A percentile compares a stretch with the other conserved stretches of the same genome.
Conservation (phyloP, 2,888 invertebrate genomes). For the Pachymerium ferrugineum region DNA sequence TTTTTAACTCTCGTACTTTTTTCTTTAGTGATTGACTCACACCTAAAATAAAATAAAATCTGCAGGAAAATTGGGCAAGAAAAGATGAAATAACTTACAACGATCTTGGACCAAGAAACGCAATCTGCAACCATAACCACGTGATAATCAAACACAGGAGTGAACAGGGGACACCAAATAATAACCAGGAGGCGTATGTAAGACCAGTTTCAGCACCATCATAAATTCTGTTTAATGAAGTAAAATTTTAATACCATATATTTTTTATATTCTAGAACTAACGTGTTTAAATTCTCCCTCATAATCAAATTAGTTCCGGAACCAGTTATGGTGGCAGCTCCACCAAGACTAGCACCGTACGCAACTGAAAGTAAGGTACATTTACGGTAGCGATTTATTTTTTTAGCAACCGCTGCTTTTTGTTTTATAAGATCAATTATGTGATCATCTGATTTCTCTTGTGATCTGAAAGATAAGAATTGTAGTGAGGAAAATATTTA, state of each 20-base stretch:
- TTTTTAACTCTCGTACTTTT: background rate
- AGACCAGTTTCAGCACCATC: slow-evolving; percentile 52
- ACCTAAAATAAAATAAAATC: background rate
- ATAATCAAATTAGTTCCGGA: slow-evolving; percentile 49
- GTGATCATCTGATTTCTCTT: no score
- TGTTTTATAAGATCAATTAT: no score
- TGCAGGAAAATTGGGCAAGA: background rate
- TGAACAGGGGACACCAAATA: slow-evolving; percentile 78
- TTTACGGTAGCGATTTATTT: background rate
- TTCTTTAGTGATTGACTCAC: background rate
- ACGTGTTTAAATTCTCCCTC: slow-evolving; percentile 42
- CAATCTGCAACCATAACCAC: slow-evolving; percentile 66
- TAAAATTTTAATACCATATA: no score
- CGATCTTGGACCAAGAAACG: background rate
- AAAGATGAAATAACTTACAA: background rate
- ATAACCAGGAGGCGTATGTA: slow-evolving; percentile 79
- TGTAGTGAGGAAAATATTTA: no score
- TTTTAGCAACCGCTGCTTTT: background rate
- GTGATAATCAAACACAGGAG: slow-evolving; percentile 67
- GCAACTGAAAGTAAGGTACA: slow-evolving; percentile 38
- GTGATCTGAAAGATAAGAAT: no score
- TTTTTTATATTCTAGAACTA: no score
- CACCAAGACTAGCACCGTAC: slow-evolving; percentile 48
- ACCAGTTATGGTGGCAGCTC: slow-evolving; percentile 49
- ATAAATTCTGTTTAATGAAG: no score